Conservation (phyloP, 2,797 vertebrate species). For the Myripristis jacobus region DNA sequence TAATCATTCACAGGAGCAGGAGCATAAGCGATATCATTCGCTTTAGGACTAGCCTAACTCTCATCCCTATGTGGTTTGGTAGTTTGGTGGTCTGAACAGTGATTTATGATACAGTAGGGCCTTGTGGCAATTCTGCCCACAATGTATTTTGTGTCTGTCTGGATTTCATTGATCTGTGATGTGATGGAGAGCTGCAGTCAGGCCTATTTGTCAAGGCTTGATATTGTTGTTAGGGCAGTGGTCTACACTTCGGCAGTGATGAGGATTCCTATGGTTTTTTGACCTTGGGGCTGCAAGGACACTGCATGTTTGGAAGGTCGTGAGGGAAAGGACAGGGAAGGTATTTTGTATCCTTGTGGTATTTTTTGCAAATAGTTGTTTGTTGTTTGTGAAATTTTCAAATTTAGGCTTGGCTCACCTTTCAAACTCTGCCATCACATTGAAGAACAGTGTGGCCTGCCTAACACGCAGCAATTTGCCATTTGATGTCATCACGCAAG, state of each 20-base stretch:
- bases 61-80: constrained; percentile 61
- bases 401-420: constrained; percentile 12
- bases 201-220: constrained; percentile 42
- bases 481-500: constrained; percentile 54
- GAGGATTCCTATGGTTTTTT: constrained; percentile 22
- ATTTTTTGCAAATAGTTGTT: constrained; percentile 18
- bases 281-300: constrained; percentile 5
- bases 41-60: constrained; percentile 53
- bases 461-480: constrained; percentile 48
- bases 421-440: constrained; percentile 32
- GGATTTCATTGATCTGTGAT: constrained; percentile 54
- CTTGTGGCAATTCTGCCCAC: constrained; percentile 42
- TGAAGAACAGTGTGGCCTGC: constrained; percentile 23
- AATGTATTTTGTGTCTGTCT: constrained; percentile 51
- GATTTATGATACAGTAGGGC: constrained; percentile 70
- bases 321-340: background rate
- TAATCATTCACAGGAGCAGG: constrained; percentile 63
- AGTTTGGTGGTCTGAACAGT: constrained; percentile 68
- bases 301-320: background rate
- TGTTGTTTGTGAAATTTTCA: constrained; percentile 47
- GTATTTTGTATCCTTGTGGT: background rate
- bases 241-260: constrained; percentile 4
- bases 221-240: constrained; percentile 33
- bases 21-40: constrained; percentile 53
- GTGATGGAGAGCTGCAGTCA: constrained; percentile 48